These are phyloP conservation scores for Trachymyrmex cornetzi DNA, from an alignment of 1,140 invertebrate species.

Conservation along the genomic window DNA sequence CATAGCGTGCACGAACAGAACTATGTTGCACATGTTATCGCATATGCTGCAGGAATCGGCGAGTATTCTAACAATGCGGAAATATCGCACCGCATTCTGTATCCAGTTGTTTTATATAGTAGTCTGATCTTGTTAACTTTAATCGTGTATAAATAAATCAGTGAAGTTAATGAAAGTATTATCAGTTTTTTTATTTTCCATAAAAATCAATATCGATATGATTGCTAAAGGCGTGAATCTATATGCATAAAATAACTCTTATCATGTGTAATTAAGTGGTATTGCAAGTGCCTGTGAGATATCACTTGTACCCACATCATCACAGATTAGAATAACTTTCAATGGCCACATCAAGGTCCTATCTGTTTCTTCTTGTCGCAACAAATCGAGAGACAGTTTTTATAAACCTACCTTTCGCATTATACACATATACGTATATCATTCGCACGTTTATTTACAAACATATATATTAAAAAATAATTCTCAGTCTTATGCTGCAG, in stretches of 20 bases:
- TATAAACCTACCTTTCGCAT: background rate
- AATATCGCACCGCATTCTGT: background rate
- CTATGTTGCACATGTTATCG: conserved; percentile 95
- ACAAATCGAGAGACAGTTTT: background rate
- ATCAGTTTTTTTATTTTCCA: conserved; percentile 38
- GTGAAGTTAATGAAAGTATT: background rate
- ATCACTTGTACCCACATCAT: conserved; percentile 68
- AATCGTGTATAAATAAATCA: background rate
- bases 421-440: conserved; percentile 25
- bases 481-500: conserved; percentile 84
- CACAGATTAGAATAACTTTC: conserved; percentile 68
- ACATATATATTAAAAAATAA: conserved; percentile 80
- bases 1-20: conserved; percentile 96
- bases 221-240: conserved; percentile 14
- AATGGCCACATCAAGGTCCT: conserved; percentile 48
- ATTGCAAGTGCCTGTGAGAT: conserved; percentile 44
- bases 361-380: conserved; percentile 6
- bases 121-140: background rate
- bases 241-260: conserved; percentile 62
- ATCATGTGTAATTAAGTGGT: conserved; percentile 69
- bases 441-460: conserved; percentile 79
- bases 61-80: background rate
- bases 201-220: background rate
- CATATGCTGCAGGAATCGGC: conserved; percentile 90
- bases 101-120: background rate